Conservation (phyloP, 1,140 invertebrate species). For the Nixonia krombeini region DNA sequence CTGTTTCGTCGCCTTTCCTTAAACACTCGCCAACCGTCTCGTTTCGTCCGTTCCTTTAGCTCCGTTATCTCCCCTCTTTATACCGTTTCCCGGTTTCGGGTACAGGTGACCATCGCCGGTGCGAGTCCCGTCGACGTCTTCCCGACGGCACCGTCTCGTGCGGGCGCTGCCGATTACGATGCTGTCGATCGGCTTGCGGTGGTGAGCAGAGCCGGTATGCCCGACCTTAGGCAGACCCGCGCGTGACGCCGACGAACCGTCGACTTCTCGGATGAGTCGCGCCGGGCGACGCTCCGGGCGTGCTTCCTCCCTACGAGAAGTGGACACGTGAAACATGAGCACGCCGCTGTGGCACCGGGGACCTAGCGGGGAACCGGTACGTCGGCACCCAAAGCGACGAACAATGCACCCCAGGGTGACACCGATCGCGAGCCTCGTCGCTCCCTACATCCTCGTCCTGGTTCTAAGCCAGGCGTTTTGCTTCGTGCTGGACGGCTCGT, state of each 20-base stretch:
- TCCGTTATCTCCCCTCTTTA: constrained; percentile 3
- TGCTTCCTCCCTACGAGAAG: neutral
- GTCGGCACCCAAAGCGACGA: no score
- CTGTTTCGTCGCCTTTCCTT: neutral
- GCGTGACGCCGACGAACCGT: neutral
- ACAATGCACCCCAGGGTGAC: neutral
- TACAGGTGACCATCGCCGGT: neutral
- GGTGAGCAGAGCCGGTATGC: constrained; percentile 6
- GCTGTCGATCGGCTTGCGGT: no score
- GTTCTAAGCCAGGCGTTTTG: constrained; percentile 46
- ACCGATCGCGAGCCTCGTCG: constrained; percentile 10
- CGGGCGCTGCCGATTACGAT: no score
- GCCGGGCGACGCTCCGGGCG: neutral
- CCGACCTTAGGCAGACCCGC: no score
- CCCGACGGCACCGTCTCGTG: no score
- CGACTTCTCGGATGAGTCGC: constrained; percentile 2
- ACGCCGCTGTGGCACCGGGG: constrained; percentile 1
- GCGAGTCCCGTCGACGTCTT: no score
- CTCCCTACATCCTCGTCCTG: constrained; percentile 29
- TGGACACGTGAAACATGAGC: neutral
- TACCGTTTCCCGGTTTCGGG: neutral
- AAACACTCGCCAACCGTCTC: no score
- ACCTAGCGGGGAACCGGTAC: no score
- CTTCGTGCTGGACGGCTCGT: constrained; percentile 86
- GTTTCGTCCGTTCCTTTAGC: neutral